Evolutionary conservation across 1,140 invertebrate species (phyloP).

Genomic region (Colletes gigas): DNA sequence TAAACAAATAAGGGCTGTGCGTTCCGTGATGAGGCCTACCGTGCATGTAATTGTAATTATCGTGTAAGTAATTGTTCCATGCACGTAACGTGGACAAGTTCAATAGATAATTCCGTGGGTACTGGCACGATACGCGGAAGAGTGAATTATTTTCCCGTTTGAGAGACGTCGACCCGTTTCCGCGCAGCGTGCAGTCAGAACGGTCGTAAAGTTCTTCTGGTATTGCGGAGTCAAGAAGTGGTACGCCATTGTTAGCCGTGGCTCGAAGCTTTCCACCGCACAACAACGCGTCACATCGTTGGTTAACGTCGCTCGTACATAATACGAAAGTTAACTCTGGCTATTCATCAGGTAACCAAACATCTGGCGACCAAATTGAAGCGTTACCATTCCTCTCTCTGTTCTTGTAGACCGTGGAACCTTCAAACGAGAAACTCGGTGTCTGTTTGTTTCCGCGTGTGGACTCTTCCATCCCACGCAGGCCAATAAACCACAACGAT

Average conservation of each 20-base stretch:
- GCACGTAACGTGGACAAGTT: background rate
- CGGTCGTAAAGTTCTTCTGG: background rate
- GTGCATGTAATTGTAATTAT: too few species aligned
- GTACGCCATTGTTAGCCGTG: conserved; percentile 1
- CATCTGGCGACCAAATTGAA: conserved; percentile 21
- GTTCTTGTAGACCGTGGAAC: background rate
- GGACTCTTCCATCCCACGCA: background rate
- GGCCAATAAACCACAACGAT: too few species aligned
- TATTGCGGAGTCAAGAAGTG: background rate
- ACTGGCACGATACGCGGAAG: too few species aligned
- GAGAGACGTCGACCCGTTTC: background rate
- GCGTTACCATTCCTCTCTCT: conserved; percentile 1
- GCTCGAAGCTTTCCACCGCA: background rate
- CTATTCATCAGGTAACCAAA: conserved; percentile 33
- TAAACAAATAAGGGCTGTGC: too few species aligned
- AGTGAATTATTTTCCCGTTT: conserved; percentile 14
- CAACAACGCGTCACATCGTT: background rate
- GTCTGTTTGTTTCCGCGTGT: background rate
- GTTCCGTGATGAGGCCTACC: too few species aligned
- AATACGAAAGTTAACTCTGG: conserved; percentile 24
- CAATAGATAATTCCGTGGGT: background rate
- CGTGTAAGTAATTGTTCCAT: background rate
- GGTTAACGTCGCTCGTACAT: background rate
- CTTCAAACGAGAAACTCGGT: conserved; percentile 6
- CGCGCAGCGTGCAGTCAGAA: background rate